Evolutionary conservation across 2,888 invertebrate genomes (phyloP), one percentile per base, ranked within the genome.

Genomic region (Drosophila formosana): DNA sequence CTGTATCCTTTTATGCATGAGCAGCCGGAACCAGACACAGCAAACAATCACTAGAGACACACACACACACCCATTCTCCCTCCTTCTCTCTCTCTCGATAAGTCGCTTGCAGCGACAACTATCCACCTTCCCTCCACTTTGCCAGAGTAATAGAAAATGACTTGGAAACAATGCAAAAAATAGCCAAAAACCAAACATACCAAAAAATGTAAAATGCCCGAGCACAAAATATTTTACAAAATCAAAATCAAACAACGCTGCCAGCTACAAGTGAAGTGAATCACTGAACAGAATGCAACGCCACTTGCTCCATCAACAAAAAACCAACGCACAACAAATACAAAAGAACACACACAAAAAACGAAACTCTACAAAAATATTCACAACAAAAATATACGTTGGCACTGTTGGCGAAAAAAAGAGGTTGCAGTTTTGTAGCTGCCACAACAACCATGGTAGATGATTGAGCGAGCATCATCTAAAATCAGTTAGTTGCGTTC

Each of bases 181-280:
- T 63, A 60, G 69, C 58, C 46, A 57, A 65, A 67, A 28, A 28
- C 3, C 74, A 78, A 57, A 78, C 68, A 66, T 58, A 62, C 66
- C 52, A 60, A 76, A 78, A 84, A 73, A 73, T 83, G 68, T 76
- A 77, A 82, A 85, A 84, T 87, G 75, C 81, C 82, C 56, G 51
- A 80, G 71, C 73, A 78, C 69, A 87, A 88, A 81, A 81, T 86
- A 82, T 87, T 83, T 87, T 80, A 81, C 77, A 80, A 85, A 85
- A 85, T 85, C 88, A 88, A 85, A 85, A 82, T 85, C 88, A 88
- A 85, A 88, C 84, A 88, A 85, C 81, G 81, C 85, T 87, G 66
- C 57, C 47, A 85, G 88, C 85, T 80, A 80, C 77, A 82, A 84
- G 72, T 65, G 75, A 79, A 81, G 78, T 82, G 83, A 83, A 78